A percentile compares a stretch with the other conserved stretches of the same genome.
Evolutionary conservation across 2,888 invertebrate species (phyloP).

Genomic region (Athripsodes cinereus): DNA sequence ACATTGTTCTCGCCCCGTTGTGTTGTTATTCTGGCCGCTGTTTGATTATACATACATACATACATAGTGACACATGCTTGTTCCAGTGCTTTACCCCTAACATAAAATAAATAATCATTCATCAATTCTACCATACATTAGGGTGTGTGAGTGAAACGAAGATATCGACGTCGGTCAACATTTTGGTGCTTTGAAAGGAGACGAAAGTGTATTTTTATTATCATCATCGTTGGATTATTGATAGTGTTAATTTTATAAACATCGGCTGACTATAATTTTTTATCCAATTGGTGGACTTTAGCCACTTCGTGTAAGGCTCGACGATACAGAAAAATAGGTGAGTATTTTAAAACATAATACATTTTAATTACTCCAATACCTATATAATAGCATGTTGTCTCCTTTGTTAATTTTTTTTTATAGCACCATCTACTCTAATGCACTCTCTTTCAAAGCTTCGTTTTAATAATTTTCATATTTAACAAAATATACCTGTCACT

Average conservation of each 20-base stretch:
- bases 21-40: background rate
- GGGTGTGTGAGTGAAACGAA: background rate
- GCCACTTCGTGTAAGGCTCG: constrained; percentile 4
- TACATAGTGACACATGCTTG: background rate
- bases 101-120: background rate
- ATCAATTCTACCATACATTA: too few relatives aligned
- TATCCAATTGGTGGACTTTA: background rate
- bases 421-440: too few relatives aligned
- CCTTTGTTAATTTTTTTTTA: too few relatives aligned
- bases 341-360: too few relatives aligned
- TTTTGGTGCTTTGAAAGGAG: background rate
- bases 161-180: background rate
- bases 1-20: background rate
- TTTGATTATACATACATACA: too few relatives aligned
- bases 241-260: too few relatives aligned
- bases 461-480: too few relatives aligned
- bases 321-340: constrained; percentile 15
- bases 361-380: too few relatives aligned
- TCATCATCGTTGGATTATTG: too few relatives aligned
- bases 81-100: background rate
- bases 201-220: background rate
- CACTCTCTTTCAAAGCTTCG: too few relatives aligned
- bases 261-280: background rate
- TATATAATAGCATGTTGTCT: too few relatives aligned
- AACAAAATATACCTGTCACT: too few relatives aligned